A percentile compares a stretch with the other conserved stretches of the same genome.
phyloP scores from a whole-genome alignment of 1,140 invertebrate species.

The Aphidius ervi region DNA sequence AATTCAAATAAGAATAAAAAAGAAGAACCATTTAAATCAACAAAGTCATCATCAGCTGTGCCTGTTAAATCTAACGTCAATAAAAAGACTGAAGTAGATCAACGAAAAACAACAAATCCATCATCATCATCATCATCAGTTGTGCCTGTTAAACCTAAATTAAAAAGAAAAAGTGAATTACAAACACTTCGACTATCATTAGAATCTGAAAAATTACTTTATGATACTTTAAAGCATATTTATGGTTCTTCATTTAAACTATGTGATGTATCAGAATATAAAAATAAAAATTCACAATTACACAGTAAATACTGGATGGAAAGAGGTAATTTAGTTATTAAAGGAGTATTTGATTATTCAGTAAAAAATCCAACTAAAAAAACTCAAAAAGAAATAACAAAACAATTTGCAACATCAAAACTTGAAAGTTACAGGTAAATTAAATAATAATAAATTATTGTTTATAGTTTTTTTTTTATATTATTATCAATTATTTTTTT shows the following conservation, averaged over 20 bases:
- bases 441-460: constrained; percentile 5
- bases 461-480: too few species aligned
- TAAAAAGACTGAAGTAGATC: constrained; percentile 63
- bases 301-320: constrained; percentile 70
- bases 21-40: neutral
- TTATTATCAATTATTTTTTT: too few species aligned
- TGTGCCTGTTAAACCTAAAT: constrained; percentile 6
- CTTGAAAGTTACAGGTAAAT: constrained; percentile 59
- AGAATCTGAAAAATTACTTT: constrained; percentile 63
- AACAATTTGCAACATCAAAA: constrained; percentile 65
- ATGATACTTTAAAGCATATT: constrained; percentile 66
- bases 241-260: constrained; percentile 61
- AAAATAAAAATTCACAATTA: constrained; percentile 64
- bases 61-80: constrained; percentile 5
- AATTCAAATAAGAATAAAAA: constrained; percentile 4
- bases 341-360: constrained; percentile 66
- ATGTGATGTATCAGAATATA: constrained; percentile 48
- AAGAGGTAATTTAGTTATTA: constrained; percentile 65
- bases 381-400: constrained; percentile 58
- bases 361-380: constrained; percentile 50
- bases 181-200: constrained; percentile 63
- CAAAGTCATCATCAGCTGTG: constrained; percentile 9
- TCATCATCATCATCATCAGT: constrained; percentile 13
- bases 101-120: constrained; percentile 5
- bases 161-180: constrained; percentile 63